Percentiles rank a stretch among this genome's conserved stretches.
Evolutionary conservation across 2,113 vertebrate species (phyloP).

Genomic region (Gorsachius goisagi): DNA sequence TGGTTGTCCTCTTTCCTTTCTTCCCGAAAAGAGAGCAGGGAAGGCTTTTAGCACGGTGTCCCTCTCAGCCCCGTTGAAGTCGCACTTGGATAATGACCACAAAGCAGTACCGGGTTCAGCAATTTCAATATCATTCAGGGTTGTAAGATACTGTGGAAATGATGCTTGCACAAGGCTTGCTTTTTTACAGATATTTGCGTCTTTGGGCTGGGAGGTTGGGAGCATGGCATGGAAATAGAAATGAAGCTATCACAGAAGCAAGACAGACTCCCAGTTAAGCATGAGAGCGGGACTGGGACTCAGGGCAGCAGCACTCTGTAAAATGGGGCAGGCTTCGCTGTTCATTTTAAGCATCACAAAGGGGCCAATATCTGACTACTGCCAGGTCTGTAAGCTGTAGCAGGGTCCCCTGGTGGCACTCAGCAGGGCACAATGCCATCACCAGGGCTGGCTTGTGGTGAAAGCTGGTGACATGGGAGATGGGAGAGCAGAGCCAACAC

Average conservation of each 20-base stretch:
- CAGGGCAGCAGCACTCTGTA: not conserved
- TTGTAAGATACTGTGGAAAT: not conserved
- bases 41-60: not conserved
- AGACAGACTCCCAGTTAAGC: not conserved
- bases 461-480: not conserved
- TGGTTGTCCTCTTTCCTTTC: conserved; percentile 43
- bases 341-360: not conserved
- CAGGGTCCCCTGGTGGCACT: not conserved
- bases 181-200: not conserved
- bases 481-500: not conserved
- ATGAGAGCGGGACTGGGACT: not conserved
- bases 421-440: not conserved
- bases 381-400: not conserved
- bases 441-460: not conserved
- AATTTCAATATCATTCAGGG: not conserved
- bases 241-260: not conserved
- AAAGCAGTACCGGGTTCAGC: not conserved
- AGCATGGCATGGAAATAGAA: not conserved
- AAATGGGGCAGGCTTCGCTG: not conserved
- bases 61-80: not conserved
- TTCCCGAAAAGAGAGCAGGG: not conserved
- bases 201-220: not conserved
- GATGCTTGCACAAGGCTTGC: not conserved
- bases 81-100: not conserved
- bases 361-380: not conserved